Evolutionary conservation across 2,888 invertebrate genomes (phyloP).

Genomic region (Nephrotoma flavescens): DNA sequence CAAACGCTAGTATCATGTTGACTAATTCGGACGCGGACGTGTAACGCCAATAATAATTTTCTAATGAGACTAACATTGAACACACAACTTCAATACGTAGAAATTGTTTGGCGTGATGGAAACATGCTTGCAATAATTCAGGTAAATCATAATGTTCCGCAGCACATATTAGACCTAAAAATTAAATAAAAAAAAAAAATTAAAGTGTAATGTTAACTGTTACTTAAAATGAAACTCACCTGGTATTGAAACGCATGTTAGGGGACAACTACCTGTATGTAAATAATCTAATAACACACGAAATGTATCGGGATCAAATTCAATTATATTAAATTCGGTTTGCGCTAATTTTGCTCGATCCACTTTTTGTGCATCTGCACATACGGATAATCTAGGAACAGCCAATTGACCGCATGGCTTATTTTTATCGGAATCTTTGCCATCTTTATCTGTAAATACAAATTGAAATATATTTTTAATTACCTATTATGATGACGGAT

Average conservation of each 20-base stretch:
- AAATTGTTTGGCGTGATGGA: conserved; percentile 90
- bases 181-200: not conserved
- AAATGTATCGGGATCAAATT: conserved; percentile 89
- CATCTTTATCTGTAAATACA: conserved; percentile 52
- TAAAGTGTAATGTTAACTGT: not conserved
- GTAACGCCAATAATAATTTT: conserved; percentile 92
- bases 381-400: conserved; percentile 78
- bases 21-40: conserved; percentile 86
- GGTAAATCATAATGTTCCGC: conserved; percentile 91
- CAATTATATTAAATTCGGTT: conserved; percentile 90
- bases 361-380: conserved; percentile 88
- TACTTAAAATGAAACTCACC: conserved; percentile 33
- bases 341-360: conserved; percentile 83
- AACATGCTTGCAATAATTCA: conserved; percentile 83
- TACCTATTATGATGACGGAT: not conserved
- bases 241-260: conserved; percentile 84
- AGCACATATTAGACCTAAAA: conserved; percentile 60
- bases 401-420: conserved; percentile 60
- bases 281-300: conserved; percentile 79
- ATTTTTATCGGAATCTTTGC: conserved; percentile 66
- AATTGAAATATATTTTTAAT: not conserved
- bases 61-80: conserved; percentile 79
- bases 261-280: conserved; percentile 82
- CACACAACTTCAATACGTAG: conserved; percentile 84
- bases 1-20: conserved; percentile 85